Evolutionary conservation across 2,113 vertebrate species (phyloP).

Genomic region (Microtus montanus): DNA sequence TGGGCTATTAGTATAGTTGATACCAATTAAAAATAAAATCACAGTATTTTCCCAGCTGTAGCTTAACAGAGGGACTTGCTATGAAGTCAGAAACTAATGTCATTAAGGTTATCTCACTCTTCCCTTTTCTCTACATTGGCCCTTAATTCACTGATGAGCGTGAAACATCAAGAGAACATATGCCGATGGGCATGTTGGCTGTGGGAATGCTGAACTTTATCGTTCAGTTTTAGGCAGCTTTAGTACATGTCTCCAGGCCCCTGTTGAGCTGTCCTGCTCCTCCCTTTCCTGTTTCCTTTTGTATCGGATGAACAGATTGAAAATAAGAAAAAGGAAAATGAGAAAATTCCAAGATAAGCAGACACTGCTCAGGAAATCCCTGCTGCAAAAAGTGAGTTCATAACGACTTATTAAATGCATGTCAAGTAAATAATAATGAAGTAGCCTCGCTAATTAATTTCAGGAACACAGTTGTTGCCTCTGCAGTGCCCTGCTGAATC

Average conservation of each 20-base stretch:
- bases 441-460: constrained; percentile 76
- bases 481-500: constrained; percentile 64
- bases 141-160: background rate
- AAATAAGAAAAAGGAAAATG: constrained; percentile 60
- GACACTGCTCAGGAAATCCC: constrained; percentile 53
- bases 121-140: background rate
- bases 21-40: constrained; percentile 60
- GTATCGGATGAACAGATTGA: constrained; percentile 44
- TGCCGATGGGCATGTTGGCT: background rate
- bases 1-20: constrained; percentile 77
- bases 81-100: constrained; percentile 65
- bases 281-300: background rate
- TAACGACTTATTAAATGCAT: constrained; percentile 68
- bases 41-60: constrained; percentile 72
- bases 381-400: constrained; percentile 69
- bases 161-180: background rate
- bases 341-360: constrained; percentile 55
- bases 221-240: background rate
- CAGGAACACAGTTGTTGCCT: constrained; percentile 74
- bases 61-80: constrained; percentile 68
- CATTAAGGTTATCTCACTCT: background rate
- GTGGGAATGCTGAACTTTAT: background rate
- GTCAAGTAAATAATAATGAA: constrained; percentile 72
- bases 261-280: background rate
- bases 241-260: background rate